Conservation (phyloP, 1,140 invertebrate species). For the Lepidurus arcticus region DNA sequence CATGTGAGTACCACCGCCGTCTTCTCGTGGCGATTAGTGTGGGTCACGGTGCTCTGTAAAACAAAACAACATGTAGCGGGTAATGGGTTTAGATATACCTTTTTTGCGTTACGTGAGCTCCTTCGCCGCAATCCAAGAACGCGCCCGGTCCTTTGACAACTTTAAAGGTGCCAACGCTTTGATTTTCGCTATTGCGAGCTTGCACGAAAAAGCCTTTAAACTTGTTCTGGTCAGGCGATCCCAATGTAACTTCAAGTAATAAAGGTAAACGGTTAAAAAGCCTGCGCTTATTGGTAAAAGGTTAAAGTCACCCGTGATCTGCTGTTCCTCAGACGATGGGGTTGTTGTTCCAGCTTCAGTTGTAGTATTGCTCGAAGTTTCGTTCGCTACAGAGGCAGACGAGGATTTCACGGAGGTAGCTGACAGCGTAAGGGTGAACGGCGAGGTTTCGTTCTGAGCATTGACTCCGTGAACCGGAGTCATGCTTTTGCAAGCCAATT, state of each 20-base stretch:
- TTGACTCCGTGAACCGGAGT: conserved; percentile 25
- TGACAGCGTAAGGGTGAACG: conserved; percentile 12
- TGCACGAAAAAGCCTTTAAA: conserved; percentile 11
- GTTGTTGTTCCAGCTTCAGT: neutral
- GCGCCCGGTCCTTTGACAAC: conserved; percentile 6
- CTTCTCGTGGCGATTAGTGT: neutral
- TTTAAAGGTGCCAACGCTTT: conserved; percentile 7
- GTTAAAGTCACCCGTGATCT: neutral
- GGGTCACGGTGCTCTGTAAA: neutral
- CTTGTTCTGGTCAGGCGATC: neutral
- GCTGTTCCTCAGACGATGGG: neutral
- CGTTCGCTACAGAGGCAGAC: neutral
- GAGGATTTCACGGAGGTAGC: neutral
- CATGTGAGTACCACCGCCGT: neutral
- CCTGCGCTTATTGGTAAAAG: neutral
- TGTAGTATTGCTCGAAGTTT: neutral
- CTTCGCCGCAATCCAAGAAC: neutral
- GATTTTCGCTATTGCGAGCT: neutral
- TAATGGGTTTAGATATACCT: neutral
- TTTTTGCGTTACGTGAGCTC: neutral
- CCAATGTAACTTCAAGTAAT: neutral
- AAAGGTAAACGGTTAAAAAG: neutral
- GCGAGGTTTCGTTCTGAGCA: neutral
- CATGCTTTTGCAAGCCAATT: conserved; percentile 19
- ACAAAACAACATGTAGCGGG: neutral